Conservation (phyloP, 2,797 vertebrate genomes). For the Cyprinodon diabolis region DNA sequence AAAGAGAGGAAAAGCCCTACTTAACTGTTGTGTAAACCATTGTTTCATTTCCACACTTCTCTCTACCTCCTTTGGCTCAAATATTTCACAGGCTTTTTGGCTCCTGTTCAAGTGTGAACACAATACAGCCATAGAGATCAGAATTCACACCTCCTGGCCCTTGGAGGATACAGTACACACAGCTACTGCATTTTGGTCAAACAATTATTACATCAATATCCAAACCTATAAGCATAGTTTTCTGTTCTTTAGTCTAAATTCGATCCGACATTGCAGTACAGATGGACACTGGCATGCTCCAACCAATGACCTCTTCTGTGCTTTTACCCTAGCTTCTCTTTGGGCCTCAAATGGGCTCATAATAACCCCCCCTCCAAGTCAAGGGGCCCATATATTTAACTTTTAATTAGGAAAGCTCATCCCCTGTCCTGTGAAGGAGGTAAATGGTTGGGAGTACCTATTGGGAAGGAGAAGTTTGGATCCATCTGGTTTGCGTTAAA, state of each 20-base stretch:
- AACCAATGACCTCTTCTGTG: conserved; percentile 46
- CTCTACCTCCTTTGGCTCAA: conserved; percentile 62
- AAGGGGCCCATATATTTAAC: conserved; percentile 70
- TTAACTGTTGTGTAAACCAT: conserved; percentile 81
- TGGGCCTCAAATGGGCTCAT: conserved; percentile 56
- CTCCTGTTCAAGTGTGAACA: conserved; percentile 76
- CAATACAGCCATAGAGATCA: conserved; percentile 81
- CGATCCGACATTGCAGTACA: conserved; percentile 24
- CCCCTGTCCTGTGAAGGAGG: conserved; percentile 47
- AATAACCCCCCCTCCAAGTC: conserved; percentile 44
- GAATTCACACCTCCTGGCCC: conserved; percentile 66
- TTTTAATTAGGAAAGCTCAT: conserved; percentile 81
- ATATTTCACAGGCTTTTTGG: conserved; percentile 79
- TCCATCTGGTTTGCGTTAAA: conserved; percentile 81
- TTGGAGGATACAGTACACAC: conserved; percentile 51
- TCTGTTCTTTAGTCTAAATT: conserved; percentile 24
- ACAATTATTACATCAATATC: not conserved
- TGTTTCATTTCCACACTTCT: conserved; percentile 80
- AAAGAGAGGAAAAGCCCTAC: conserved; percentile 74
- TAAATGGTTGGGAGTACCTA: conserved; percentile 26
- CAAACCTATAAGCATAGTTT: conserved; percentile 19
- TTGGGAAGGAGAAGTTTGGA: conserved; percentile 40
- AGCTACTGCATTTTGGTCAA: conserved; percentile 53
- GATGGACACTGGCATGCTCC: not conserved
- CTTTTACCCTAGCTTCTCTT: conserved; percentile 49